Evolutionary conservation across 2,113 vertebrate genomes (phyloP).

Genomic region (Pycnonotus jocosus): DNA sequence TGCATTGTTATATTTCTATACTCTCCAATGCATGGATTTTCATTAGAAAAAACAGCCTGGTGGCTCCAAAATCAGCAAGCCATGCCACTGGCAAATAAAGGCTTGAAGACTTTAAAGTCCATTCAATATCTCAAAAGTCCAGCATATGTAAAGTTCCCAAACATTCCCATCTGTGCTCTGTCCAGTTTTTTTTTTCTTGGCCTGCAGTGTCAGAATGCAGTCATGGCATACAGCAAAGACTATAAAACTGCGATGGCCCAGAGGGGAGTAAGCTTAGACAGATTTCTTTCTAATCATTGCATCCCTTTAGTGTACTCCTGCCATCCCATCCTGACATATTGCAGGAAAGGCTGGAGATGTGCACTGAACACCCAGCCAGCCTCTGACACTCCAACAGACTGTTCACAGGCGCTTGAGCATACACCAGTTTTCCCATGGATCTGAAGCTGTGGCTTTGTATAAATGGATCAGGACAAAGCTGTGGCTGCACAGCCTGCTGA

Average conservation of each 20-base stretch:
- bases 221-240: neutral
- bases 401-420: neutral
- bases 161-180: neutral
- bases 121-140: neutral
- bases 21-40: neutral
- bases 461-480: neutral
- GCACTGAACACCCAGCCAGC: neutral
- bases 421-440: neutral
- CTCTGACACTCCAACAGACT: neutral
- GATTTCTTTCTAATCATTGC: neutral
- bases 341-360: neutral
- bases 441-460: neutral
- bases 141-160: neutral
- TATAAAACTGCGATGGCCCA: fast-evolving
- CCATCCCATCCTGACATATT: neutral
- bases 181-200: neutral
- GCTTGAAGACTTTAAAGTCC: neutral
- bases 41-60: neutral
- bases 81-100: neutral
- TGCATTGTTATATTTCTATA: neutral
- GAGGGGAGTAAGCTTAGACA: neutral
- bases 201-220: neutral
- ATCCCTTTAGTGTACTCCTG: neutral
- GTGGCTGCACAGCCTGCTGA: neutral
- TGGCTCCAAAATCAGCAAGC: neutral